Conservation (phyloP, 2,888 invertebrate species). For the Eristalis pertinax region DNA sequence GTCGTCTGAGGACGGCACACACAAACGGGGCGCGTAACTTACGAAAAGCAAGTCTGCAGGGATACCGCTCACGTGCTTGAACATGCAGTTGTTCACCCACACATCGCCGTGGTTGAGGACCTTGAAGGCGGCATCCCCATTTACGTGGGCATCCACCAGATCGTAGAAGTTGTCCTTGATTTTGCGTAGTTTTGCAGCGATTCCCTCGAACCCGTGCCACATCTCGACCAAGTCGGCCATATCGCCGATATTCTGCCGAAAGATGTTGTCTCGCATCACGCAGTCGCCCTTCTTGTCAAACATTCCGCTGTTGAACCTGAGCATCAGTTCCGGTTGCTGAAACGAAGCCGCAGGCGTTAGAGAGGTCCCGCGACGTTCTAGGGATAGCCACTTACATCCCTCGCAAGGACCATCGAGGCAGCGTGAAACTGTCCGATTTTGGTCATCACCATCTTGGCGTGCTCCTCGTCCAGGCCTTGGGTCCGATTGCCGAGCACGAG, state of each 20-base stretch:
- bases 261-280: slow-evolving; percentile 44
- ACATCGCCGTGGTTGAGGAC: slow-evolving; percentile 81
- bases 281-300: slow-evolving; percentile 37
- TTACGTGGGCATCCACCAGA: slow-evolving; percentile 11
- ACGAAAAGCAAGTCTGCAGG: slow-evolving; percentile 78
- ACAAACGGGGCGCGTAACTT: slow-evolving; percentile 61
- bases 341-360: background rate
- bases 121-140: slow-evolving; percentile 74
- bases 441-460: slow-evolving; percentile 81
- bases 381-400: slow-evolving; percentile 77
- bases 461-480: slow-evolving; percentile 82
- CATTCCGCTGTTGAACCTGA: slow-evolving; percentile 47
- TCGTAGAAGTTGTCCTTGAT: slow-evolving; percentile 49
- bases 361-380: background rate
- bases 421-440: slow-evolving; percentile 83
- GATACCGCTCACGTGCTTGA: slow-evolving; percentile 76
- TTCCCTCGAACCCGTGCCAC: slow-evolving; percentile 66
- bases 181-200: slow-evolving; percentile 55
- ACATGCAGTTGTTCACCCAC: slow-evolving; percentile 81
- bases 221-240: slow-evolving; percentile 60
- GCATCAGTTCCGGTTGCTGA: slow-evolving; percentile 65
- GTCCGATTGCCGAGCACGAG: slow-evolving; percentile 80
- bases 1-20: background rate
- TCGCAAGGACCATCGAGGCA: slow-evolving; percentile 81
- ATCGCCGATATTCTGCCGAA: slow-evolving; percentile 50